A percentile compares a stretch with the other conserved stretches of the same genome.
These are phyloP conservation scores for Actinostola sp. DNA, from an alignment of 92 coral and sea anemone species.

Conservation along the genomic window DNA sequence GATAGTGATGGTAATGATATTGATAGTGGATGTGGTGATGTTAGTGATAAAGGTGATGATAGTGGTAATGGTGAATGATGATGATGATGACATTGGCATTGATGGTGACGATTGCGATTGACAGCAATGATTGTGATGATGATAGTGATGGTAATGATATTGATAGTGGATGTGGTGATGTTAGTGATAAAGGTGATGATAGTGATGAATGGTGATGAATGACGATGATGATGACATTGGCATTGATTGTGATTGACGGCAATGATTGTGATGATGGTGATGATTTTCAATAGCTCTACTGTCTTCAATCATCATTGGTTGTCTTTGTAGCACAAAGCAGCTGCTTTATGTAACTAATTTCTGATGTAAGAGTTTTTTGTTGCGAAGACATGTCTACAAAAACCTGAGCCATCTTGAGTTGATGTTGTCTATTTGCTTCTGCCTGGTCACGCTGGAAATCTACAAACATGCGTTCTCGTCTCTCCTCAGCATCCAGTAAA, in stretches of 20 bases:
- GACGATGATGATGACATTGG: too few species aligned
- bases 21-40: too few species aligned
- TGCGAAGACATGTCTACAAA: constrained; percentile 31
- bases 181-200: neutral
- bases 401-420: constrained; percentile 42
- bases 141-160: too few species aligned
- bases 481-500: constrained; percentile 29
- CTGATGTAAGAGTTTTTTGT: constrained; percentile 7
- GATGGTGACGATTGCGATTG: too few species aligned
- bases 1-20: too few species aligned
- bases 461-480: constrained; percentile 29
- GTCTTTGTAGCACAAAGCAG: neutral
- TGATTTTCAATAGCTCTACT: neutral
- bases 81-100: too few species aligned
- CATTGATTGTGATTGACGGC: too few species aligned
- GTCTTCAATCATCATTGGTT: neutral
- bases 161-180: too few species aligned
- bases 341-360: constrained; percentile 7
- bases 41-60: too few species aligned
- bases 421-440: constrained; percentile 42
- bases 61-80: neutral
- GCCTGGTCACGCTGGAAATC: constrained; percentile 47
- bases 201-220: neutral
- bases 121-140: too few species aligned
- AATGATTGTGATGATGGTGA: too few species aligned